Percentiles rank a stretch among this genome's conserved stretches.
Conservation (phyloP, 2,888 invertebrate genomes). For the Eulithis prunata region DNA sequence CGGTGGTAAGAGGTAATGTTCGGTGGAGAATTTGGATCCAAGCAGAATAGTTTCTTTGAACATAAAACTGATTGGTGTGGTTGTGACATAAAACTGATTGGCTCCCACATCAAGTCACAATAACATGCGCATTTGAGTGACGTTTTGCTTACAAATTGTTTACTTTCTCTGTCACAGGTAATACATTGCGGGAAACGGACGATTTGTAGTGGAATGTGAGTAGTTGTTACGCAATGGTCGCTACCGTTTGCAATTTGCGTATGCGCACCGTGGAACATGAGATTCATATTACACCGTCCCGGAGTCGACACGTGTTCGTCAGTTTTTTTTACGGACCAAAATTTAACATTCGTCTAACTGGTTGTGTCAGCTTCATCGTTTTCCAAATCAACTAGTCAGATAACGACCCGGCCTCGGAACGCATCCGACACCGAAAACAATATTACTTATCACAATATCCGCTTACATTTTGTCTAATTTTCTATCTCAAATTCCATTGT, state of each 20-base stretch:
- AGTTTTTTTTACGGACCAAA: no score
- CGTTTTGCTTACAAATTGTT: constrained; percentile 37
- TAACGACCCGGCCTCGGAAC: no score
- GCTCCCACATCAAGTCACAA: constrained; percentile 5
- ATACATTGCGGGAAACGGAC: constrained; percentile 30
- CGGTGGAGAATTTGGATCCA: no score
- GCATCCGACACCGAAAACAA: not conserved
- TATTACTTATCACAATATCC: no score
- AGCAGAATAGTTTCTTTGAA: no score
- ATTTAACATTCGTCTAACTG: no score
- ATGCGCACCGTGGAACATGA: not conserved
- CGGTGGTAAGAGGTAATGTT: no score
- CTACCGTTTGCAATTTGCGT: constrained; percentile 14
- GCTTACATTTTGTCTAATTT: not conserved
- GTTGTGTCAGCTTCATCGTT: no score
- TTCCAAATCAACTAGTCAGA: no score
- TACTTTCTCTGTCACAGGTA: constrained; percentile 31
- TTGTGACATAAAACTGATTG: constrained; percentile 5
- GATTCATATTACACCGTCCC: not conserved
- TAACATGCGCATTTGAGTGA: constrained; percentile 7
- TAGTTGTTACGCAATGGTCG: constrained; percentile 34
- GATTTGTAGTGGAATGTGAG: constrained; percentile 36
- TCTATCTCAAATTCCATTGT: constrained; percentile 14
- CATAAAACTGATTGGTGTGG: no score
- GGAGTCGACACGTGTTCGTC: no score